These are phyloP conservation scores for Loriculus beryllinus DNA, from an alignment of 2,797 vertebrate genomes.

Conservation along the genomic window DNA sequence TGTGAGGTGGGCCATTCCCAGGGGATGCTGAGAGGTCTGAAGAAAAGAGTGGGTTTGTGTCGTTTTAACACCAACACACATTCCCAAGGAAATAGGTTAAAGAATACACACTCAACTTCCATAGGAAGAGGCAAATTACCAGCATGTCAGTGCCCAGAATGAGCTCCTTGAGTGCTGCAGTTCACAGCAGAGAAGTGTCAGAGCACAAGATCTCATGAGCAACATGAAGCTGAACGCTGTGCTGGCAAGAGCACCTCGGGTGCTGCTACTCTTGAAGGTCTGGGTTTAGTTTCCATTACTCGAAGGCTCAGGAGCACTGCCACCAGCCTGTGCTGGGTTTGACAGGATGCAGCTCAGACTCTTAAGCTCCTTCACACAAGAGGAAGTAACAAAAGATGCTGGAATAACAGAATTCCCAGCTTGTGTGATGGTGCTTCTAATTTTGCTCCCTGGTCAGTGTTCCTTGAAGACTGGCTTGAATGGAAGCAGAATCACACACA, in stretches of 20 bases:
- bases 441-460: neutral
- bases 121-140: neutral
- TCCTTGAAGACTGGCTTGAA: neutral
- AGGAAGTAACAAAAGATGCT: neutral
- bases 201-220: neutral
- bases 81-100: rapidly evolving
- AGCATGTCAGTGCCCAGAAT: neutral
- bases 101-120: neutral
- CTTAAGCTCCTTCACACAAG: neutral
- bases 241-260: neutral
- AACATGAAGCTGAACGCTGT: rapidly evolving
- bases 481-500: neutral
- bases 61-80: neutral
- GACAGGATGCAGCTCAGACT: neutral
- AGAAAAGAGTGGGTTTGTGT: neutral
- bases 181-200: neutral
- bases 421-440: neutral
- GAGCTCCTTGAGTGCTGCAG: neutral
- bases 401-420: neutral
- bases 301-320: neutral
- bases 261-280: rapidly evolving
- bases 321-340: neutral
- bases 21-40: rapidly evolving
- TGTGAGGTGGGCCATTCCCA: neutral
- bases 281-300: neutral